Conservation (phyloP, 2,797 vertebrate species). For the Pantherophis alleghaniensis region DNA sequence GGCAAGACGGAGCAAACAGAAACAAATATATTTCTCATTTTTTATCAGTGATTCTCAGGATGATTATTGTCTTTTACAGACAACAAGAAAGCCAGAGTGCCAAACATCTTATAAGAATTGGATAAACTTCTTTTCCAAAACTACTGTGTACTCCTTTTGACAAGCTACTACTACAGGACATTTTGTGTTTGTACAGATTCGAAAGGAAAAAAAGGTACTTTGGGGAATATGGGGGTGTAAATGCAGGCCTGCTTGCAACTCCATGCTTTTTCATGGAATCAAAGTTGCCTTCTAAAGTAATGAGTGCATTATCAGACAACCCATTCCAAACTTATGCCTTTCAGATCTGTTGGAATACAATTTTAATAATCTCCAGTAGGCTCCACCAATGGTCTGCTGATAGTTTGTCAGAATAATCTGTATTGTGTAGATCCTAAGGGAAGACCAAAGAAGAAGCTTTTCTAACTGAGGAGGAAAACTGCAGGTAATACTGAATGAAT, state of each 20-base stretch:
- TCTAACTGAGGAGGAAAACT: background rate
- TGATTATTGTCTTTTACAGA: background rate
- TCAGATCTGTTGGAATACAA: background rate
- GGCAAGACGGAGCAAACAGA: background rate
- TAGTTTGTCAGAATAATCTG: background rate
- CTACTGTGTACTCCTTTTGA: background rate
- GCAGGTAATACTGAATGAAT: background rate
- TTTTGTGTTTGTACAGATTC: background rate
- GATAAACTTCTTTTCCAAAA: background rate
- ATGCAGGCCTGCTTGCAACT: background rate
- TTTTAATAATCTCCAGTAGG: background rate
- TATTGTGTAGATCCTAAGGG: background rate
- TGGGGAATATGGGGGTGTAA: background rate
- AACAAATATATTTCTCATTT: background rate
- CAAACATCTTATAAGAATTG: background rate
- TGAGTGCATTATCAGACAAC: background rate
- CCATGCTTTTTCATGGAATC: background rate
- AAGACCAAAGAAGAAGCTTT: background rate
- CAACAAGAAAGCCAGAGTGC: background rate
- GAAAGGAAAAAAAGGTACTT: background rate
- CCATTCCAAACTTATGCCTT: background rate
- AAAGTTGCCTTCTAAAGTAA: background rate
- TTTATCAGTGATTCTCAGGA: background rate
- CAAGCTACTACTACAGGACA: background rate
- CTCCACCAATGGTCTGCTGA: background rate